Base-by-base conservation (phyloP, 2,113 vertebrate genomes). In the Spermophilus dauricus region DNA sequence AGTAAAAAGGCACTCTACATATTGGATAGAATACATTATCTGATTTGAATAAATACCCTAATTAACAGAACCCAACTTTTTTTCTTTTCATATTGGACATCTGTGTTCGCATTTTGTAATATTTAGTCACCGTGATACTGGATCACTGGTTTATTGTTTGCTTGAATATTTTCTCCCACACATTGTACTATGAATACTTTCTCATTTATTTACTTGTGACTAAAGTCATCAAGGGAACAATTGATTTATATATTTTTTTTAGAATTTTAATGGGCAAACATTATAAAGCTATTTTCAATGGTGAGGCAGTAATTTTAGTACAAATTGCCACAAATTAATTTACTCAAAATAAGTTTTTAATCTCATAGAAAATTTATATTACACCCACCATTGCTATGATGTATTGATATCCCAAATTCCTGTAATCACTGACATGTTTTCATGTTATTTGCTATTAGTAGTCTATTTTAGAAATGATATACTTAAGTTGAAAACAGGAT, bases 181-280 rank as follows among this genome's bases (percentile, higher is more conserved):
- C 34, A 89, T 93, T 92, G 63, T 93, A 63, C 32, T 93, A 32
- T 96, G 89, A 89, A 89, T 89, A 67, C 24, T 88, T 94, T 94
- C 69, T 94, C 70, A 93, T 96, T 61, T 92, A 97, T 87, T 90
- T 96, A 86, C 70, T 96, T 94, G 86, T 96, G 65, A 87, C 78
- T 95, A 39, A 97, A 34, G 73, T 45, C 70, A 92, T 95, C 26
- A 94, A 95, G 30, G 67, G 22, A 84, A 93, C 94, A 93, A 97
- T 69, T 84, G 80, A 92, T 48, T 95, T 94, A 63, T 94, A 63
- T 61, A 56, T 61, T 80, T 69, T 45, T 97, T 97, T 98, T 85
- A 96, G 88, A 95, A 92, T 96, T 94, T 97, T 97, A 96, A 93
- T 92, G 77, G 63, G 17, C 30, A 96, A 93, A 34, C 26, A 94